Evolutionary conservation across 1,140 invertebrate species (phyloP), one percentile per base, ranked within the genome.

Genomic region (Lasioglossum baleicum): DNA sequence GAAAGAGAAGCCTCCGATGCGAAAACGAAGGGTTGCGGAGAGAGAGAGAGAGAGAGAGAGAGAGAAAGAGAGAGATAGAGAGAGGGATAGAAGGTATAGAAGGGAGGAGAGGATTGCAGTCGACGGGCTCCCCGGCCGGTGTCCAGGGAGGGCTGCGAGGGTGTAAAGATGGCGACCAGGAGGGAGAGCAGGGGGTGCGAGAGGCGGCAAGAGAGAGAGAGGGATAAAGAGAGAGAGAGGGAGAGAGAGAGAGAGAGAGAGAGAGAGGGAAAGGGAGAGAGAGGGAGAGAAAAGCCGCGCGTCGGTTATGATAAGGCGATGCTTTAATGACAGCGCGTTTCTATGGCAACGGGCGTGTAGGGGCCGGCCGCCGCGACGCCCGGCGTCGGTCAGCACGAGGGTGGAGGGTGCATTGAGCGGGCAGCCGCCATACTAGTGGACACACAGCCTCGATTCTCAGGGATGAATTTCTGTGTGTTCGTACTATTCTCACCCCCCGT

Each of bases 281-380:
- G 75, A 82, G 73, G 76, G 88, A 88, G 88, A 89, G 86, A 90
- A 88, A 87, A 85, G 86, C 80, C 85, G 88, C 91, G 92, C 91
- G 90, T 92, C 91, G 91, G 92, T 93, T 93, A 93, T 93, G 92
- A 93, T 93, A 93, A 93, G 92, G 92, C 92, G 92, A 93, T 93
- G 92, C 92, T 93, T 93, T 93, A 93, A 93, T 93, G 92, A 93
- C 92, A 93, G 89, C 90, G 89, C 82, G 92, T 92, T 88, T 83
- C 92, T 88, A 92, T 92, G 90, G 91, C 81, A 91, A 92, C 91
- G 87, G 88, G 87, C 86, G 88, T 89, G 87, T 91, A 90, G 92
- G 91, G 92, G 89, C 89, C 89, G 91, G 91, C 89, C 90, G 90
- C 89, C 91, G 91, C 91, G 90, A 91, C 90, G 91, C 91, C 89